Evolutionary conservation across 2,888 invertebrate genomes (phyloP).

Genomic region (Xanthostigma xanthostigma): DNA sequence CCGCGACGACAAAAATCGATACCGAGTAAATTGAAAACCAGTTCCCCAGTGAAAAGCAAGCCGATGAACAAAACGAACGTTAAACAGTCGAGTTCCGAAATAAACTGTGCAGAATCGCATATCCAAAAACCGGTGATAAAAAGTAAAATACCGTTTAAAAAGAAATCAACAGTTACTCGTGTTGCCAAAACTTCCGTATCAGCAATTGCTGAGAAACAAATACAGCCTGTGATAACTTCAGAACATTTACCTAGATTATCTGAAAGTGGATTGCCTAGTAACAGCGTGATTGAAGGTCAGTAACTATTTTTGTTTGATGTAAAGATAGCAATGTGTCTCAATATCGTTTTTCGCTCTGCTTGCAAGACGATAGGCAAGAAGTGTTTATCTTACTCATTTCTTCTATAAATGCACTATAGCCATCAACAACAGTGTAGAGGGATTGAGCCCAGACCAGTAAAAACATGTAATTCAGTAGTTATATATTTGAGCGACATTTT

Average conservation of each 20-base stretch:
- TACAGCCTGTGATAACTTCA: conserved; percentile 23
- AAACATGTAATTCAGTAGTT: too few species aligned
- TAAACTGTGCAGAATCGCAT: conserved; percentile 24
- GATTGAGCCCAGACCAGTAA: too few species aligned
- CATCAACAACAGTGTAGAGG: too few species aligned
- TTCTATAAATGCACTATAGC: too few species aligned
- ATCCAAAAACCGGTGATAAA: conserved; percentile 14
- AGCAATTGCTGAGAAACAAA: background rate
- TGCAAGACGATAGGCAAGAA: too few species aligned
- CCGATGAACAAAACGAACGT: conserved; percentile 1
- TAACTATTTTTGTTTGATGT: too few species aligned
- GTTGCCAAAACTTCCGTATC: background rate
- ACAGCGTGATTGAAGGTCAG: conserved; percentile 23
- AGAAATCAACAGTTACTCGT: conserved; percentile 3
- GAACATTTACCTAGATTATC: conserved; percentile 25
- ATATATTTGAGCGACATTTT: too few species aligned
- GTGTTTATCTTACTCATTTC: too few species aligned
- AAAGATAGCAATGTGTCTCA: too few species aligned
- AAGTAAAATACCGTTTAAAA: conserved; percentile 5
- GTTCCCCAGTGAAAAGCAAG: background rate
- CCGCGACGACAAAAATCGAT: conserved; percentile 23
- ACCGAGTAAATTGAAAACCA: conserved; percentile 18
- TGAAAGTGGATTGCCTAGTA: conserved; percentile 20
- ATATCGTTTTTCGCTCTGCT: too few species aligned
- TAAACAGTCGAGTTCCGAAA: conserved; percentile 17